Evolutionary conservation across 2,113 vertebrate genomes (phyloP).

Genomic region (Myiozetetes cayanensis): DNA sequence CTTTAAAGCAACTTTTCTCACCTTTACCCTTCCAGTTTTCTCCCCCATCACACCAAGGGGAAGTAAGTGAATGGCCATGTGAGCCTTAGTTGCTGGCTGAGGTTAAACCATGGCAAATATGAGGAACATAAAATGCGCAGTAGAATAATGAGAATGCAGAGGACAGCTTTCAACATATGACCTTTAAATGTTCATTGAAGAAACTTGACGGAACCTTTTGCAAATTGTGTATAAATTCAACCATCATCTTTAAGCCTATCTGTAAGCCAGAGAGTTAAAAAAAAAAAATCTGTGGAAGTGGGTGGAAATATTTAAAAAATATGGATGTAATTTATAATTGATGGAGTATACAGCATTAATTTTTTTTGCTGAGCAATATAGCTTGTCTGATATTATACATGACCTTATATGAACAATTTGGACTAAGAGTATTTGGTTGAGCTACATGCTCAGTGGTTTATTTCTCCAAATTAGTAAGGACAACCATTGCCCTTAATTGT

Average conservation of each 20-base stretch:
- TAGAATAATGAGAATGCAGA: not conserved
- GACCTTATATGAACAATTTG: not conserved
- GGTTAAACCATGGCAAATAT: not conserved
- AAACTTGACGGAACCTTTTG: not conserved
- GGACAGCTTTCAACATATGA: not conserved
- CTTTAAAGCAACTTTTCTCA: not conserved
- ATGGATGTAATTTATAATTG: too few relatives aligned
- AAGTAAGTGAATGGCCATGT: not conserved
- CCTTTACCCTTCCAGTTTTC: not conserved
- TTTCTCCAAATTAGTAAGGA: not conserved
- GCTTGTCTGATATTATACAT: not conserved
- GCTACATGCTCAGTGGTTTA: not conserved
- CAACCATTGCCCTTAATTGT: not conserved
- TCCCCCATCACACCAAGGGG: accelerated
- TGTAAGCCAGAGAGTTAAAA: not conserved
- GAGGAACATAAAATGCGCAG: not conserved
- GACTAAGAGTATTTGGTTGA: not conserved
- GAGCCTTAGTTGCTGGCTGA: not conserved
- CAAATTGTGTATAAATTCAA: not conserved
- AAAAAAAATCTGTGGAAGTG: not conserved
- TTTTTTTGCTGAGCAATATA: not conserved
- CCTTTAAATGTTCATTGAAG: not conserved
- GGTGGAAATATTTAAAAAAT: not conserved
- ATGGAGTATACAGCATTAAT: not conserved
- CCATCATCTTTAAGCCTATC: not conserved